Conservation (phyloP, 2,113 vertebrate genomes). For the Melanotaenia duboulayi region DNA sequence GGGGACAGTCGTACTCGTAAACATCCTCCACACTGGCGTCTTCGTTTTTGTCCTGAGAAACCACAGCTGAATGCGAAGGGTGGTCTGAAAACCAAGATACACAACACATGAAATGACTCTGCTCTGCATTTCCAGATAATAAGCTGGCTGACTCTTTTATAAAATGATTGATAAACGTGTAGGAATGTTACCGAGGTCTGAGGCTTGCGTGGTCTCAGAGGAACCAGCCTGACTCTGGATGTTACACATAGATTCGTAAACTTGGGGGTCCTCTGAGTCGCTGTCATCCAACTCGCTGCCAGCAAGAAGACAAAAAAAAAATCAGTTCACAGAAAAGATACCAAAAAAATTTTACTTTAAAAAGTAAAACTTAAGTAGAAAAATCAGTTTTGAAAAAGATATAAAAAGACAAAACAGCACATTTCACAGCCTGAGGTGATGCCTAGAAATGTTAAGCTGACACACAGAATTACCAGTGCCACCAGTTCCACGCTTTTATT, state of each 20-base stretch:
- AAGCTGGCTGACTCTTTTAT: background rate
- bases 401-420: no score
- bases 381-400: no score
- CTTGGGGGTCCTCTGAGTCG: slow-evolving; percentile 87
- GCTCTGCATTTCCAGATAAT: background rate
- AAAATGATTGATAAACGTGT: background rate
- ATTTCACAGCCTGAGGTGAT: no score
- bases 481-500: background rate
- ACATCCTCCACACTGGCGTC: slow-evolving; percentile 85
- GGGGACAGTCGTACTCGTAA: slow-evolving; percentile 91
- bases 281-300: slow-evolving; percentile 76
- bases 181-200: slow-evolving; percentile 80
- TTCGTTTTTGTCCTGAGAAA: slow-evolving; percentile 48
- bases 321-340: background rate
- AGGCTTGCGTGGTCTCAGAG: slow-evolving; percentile 48
- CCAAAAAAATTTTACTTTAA: no score
- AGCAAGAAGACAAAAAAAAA: background rate
- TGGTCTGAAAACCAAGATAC: slow-evolving; percentile 47
- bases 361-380: no score
- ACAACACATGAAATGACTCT: no score
- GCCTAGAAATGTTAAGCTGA: no score
- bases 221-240: slow-evolving; percentile 86
- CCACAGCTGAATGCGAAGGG: slow-evolving; percentile 63
- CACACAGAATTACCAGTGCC: background rate
- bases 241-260: slow-evolving; percentile 96